Conservation (phyloP, 2,797 vertebrate genomes). For the Onychomys leucogaster region DNA sequence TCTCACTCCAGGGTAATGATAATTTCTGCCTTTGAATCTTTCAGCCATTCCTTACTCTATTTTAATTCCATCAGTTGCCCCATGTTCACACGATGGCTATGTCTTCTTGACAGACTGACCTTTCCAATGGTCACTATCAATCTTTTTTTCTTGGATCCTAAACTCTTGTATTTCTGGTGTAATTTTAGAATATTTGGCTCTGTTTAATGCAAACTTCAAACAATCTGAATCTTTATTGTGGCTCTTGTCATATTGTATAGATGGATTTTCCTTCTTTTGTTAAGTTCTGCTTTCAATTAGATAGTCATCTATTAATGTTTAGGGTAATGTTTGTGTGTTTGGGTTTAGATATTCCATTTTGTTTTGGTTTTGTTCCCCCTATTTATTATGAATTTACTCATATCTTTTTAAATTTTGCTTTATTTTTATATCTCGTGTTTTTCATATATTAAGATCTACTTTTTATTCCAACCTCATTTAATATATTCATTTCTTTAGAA, state of each 20-base stretch:
- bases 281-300: not conserved
- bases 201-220: not conserved
- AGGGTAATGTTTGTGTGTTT: not conserved
- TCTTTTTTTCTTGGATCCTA: not conserved
- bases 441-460: not conserved
- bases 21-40: not conserved
- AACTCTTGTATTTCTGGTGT: not conserved
- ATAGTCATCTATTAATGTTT: not conserved
- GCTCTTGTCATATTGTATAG: not conserved
- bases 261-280: not conserved
- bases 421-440: not conserved
- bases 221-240: not conserved
- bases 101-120: not conserved
- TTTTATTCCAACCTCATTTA: not conserved
- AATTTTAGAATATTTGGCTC: not conserved
- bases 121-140: not conserved
- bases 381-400: not conserved
- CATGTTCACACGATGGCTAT: not conserved
- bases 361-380: not conserved
- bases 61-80: not conserved
- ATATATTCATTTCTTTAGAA: not conserved
- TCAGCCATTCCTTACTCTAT: not conserved
- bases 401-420: not conserved
- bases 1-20: not conserved
- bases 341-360: not conserved